Base-by-base conservation (phyloP, 1,140 invertebrate genomes). In the Matsumurasca onukii region DNA sequence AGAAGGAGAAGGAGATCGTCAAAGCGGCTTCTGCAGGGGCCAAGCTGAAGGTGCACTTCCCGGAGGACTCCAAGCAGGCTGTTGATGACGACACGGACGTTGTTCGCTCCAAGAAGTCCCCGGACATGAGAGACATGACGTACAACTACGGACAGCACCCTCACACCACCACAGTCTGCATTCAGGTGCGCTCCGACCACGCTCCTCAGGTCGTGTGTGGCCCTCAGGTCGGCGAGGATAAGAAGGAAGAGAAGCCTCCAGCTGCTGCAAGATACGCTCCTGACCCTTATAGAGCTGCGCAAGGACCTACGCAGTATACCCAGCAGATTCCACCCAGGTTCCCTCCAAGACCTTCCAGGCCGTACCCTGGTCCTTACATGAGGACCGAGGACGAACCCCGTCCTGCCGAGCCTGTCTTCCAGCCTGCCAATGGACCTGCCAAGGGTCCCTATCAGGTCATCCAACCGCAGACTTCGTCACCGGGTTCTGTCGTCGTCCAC, bases 121-220 rank as follows among this genome's bases (percentile, higher is more conserved):
- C 49, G 17, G 49, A 51, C n/a, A 51, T 51, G 49, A 51, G 49
- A 20, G 49, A 51, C 5, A 5, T 51, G 3, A 20, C 49, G 3
- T 51, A 5, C 3, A 3, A 15, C 3, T 3, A 12, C 24, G 15
- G 15, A 5, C 31, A 20, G 2, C n/a, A n/a, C n/a, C n/a, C n/a
- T n/a, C n/a, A n/a, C n/a, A 48, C 27, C 12, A 64, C 62, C 30
- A 64, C 59, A 9, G 59, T 64, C 1, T 64, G 62, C 45, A 27
- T 64, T 22, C 62, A 64, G n/a, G 62, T 64, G 1, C 31, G 27
- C 24, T 39, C 62, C 2, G 5, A 64, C 27, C 5, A 39, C 13
- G 3, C n/a, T 2, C n/a, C n/a, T 34, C n/a, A 30, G 17, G 62
- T 64, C 3, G 62, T 64, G 31, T 64, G 62, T 48, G 62, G 62